Evolutionary conservation across 1,140 invertebrate species (phyloP).

Genomic region (Coptotermes formosanus): DNA sequence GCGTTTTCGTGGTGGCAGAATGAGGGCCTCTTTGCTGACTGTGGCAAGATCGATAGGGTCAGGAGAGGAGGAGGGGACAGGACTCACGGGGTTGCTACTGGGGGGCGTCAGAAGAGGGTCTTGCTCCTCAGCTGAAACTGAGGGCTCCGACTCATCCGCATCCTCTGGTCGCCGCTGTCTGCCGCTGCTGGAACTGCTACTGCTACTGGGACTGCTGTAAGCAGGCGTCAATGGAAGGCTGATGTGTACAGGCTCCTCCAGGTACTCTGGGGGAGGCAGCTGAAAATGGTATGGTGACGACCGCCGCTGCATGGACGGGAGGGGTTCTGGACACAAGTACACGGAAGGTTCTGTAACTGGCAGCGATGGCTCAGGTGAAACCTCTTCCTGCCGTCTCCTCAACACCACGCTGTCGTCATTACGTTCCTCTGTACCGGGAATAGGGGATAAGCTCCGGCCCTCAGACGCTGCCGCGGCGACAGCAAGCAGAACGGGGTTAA

Average conservation of each 20-base stretch:
- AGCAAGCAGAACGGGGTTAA: conserved; percentile 50
- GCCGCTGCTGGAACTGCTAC: background rate
- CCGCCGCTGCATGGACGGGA: conserved; percentile 37
- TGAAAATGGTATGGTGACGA: conserved; percentile 22
- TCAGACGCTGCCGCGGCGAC: conserved; percentile 48
- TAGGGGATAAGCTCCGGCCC: conserved; percentile 36
- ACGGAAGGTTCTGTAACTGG: conserved; percentile 41
- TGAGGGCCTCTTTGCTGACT: conserved; percentile 60
- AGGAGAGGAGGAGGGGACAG: conserved; percentile 52
- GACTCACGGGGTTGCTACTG: conserved; percentile 56
- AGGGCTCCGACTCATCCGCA: conserved; percentile 40
- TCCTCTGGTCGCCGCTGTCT: conserved; percentile 20
- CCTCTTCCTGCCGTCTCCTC: background rate
- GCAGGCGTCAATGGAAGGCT: background rate
- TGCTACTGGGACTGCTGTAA: background rate
- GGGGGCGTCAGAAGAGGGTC: conserved; percentile 61
- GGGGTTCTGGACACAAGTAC: conserved; percentile 40
- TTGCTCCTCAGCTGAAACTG: conserved; percentile 40
- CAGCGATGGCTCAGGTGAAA: conserved; percentile 12
- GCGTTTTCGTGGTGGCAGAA: conserved; percentile 72
- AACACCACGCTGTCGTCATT: background rate
- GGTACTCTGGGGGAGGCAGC: conserved; percentile 33
- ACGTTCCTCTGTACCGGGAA: conserved; percentile 17
- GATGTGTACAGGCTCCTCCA: conserved; percentile 47
- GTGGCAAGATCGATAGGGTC: conserved; percentile 56